Base-by-base conservation (phyloP, 1,140 invertebrate genomes). In the Nautilus pompilius region DNA sequence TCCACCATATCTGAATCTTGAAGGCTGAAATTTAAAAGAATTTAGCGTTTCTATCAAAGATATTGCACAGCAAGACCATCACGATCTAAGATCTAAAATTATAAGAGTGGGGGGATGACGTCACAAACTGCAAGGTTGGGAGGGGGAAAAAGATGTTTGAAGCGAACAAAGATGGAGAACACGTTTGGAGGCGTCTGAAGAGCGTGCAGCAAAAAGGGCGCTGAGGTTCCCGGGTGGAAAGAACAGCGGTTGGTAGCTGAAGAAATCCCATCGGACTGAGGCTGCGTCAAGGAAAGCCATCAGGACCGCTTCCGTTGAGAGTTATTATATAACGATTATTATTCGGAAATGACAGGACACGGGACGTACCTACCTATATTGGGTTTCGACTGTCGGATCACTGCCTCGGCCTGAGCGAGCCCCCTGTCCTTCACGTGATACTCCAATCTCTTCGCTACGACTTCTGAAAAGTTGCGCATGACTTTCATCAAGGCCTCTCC, bases 401-500 rank as follows among this genome's bases (percentile, higher is more conserved):
- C 53, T 1, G 74, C 76, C 4, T 76, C 63, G 17, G 68, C 61
- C 45, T 59, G 59, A 0, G 54, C 26, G 3, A 72, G 60, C 5
- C 48, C 36, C n/a, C 62, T 62, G 26, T 72, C 67, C 10, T 56
- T 60, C 30, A 80, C 70, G 51, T 81, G 78, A 55, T 76, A 75
- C 58, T 74, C 54, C 29, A 81, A 63, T 54, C 71, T 77, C 32
- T 70, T 62, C 20, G 73, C 67, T 15, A 78, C 65, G 17, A 76
- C 72, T 48, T 72, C 59, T 20, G 76, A 64, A 65, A 80, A 77
- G 20, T 67, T 53, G 20, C 75, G 63, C 63, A 81, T 69, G 17
- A 75, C 72, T n/a, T 65, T 32, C 55, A 81, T 63, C 5, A 81
- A 67, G 29, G 70, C 74, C 60, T 80, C 77, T 0, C 72, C 78